These are phyloP conservation scores for Paramormyrops kingsleyae DNA, from an alignment of 2,113 vertebrate species.

Conservation along the genomic window DNA sequence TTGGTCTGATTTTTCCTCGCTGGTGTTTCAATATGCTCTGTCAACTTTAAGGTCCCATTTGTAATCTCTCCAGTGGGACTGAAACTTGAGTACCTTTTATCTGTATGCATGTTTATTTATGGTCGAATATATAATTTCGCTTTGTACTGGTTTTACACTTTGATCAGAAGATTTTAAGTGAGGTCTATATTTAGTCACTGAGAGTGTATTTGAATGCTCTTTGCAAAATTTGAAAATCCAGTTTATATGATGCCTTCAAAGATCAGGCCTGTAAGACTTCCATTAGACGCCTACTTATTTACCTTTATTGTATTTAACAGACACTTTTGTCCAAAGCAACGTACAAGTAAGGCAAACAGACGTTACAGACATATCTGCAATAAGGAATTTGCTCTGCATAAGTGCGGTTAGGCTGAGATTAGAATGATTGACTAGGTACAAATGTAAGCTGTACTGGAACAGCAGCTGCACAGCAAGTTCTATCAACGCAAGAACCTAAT, in stretches of 20 bases:
- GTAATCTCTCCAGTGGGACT: background rate
- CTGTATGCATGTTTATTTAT: constrained; percentile 10
- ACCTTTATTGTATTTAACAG: background rate
- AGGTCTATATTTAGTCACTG: background rate
- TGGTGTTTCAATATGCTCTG: background rate
- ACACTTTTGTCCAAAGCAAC: background rate
- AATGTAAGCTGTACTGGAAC: background rate
- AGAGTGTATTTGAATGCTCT: background rate
- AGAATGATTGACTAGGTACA: background rate
- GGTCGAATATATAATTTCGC: background rate
- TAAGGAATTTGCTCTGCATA: background rate
- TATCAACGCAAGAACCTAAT: background rate
- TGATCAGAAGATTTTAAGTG: background rate
- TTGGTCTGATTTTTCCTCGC: background rate
- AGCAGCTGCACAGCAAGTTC: background rate
- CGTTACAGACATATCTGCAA: background rate
- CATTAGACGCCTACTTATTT: background rate
- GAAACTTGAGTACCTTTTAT: background rate
- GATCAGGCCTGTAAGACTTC: background rate
- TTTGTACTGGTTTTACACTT: background rate
- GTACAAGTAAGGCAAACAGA: background rate
- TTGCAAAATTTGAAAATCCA: background rate
- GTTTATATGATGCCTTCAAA: background rate
- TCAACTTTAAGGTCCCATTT: background rate
- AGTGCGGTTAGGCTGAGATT: background rate